Conservation (phyloP, 2,797 vertebrate genomes). For the Bryconaethiops microstoma region DNA sequence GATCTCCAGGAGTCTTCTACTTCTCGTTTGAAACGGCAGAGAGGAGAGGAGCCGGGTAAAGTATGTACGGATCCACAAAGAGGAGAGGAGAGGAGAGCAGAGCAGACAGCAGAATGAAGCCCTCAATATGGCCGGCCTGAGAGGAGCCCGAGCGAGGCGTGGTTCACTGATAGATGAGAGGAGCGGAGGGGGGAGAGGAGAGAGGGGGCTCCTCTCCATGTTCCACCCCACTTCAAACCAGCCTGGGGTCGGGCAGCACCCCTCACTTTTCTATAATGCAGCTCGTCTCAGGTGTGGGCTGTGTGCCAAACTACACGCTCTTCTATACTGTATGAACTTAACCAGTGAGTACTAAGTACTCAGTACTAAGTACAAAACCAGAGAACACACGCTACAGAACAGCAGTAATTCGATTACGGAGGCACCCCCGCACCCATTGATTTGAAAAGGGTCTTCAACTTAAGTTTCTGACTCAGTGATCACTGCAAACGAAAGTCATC, state of each 20-base stretch:
- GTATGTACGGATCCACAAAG: slow-evolving; percentile 58
- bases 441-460: no score
- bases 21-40: slow-evolving; percentile 47
- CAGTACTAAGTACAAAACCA: no score
- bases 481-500: no score
- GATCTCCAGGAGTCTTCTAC: background rate
- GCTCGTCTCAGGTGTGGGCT: no score
- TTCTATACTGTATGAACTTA: no score
- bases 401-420: no score
- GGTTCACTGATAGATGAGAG: slow-evolving; percentile 49
- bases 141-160: slow-evolving; percentile 49
- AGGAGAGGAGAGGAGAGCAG: slow-evolving; percentile 74
- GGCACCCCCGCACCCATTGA: no score
- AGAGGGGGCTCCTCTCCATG: slow-evolving; percentile 19
- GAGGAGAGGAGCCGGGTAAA: slow-evolving; percentile 30
- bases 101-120: slow-evolving; percentile 70
- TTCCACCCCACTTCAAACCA: background rate
- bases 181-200: slow-evolving; percentile 16
- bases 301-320: no score
- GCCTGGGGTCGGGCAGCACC: background rate
- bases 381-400: no score
- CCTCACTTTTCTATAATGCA: no score
- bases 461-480: no score
- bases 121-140: slow-evolving; percentile 73
- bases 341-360: no score